Evolutionary conservation across 37 sponge, comb jelly and placozoan species (phyloP), one percentile per base, ranked within the genome.

Genomic region (Halichondria panicea): DNA sequence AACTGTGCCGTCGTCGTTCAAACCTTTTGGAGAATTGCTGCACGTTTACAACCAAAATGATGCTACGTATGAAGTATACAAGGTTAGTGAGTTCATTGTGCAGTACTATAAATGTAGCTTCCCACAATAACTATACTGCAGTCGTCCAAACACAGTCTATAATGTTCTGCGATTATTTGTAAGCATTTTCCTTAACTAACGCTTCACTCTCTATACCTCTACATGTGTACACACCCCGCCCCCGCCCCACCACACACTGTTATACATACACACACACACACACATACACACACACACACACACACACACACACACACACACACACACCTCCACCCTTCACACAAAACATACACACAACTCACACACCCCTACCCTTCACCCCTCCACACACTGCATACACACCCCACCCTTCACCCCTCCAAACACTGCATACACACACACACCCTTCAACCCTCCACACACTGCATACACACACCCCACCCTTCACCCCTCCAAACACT

Each of bases 11-110:
- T 22, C 46, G 22, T 31, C 69, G 6, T 91, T 91, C 59, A 59
- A 60, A 44, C 92, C 92, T 0, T 83, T 73, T 76, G 92, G 92
- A 25, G 82, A 88, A 42, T 43, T 83, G 11, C 48, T 80, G 25
- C 69, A 80, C 55, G 68, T 28, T 33, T 79, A 89, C 68, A 43
- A 42, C 24, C 15, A 25, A 27, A 66, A 35, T 34, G 87, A 74
- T 19, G 8, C 13, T 0, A 40, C 41, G 22, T 88, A 81, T 64
- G 85, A 92, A 43, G 34, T 85, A 25, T 84, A 88, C 55, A 81
- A 70, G 56, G 58, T 74, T 39, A 45, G 22, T 41, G 63, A 50
- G 25, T 31, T 0, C 35, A 53, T 13, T 53, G 39, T 61, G n/a
- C 27, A 11, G 38, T 44, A 53, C 1, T 48, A 36, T 36, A 35